Conservation (phyloP, 92 coral and sea anemone species). For the Heteractis magnifica region DNA sequence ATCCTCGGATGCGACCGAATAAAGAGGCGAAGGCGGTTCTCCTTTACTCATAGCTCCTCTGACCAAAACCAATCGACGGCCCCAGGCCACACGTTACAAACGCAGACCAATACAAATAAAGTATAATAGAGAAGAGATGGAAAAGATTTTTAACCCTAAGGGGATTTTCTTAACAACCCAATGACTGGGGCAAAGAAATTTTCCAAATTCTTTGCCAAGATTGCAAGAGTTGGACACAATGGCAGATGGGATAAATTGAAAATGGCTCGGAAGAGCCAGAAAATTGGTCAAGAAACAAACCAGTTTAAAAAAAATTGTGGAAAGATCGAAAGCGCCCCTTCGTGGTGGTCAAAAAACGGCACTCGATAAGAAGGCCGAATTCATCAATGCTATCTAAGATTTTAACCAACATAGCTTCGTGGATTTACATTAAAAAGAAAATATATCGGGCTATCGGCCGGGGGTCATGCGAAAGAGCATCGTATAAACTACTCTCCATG, state of each 20-base stretch:
- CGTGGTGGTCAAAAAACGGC: background rate
- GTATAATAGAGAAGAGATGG: background rate
- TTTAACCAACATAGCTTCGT: background rate
- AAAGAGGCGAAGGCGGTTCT: constrained; percentile 58
- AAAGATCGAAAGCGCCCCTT: no score
- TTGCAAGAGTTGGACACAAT: background rate
- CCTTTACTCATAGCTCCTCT: constrained; percentile 70
- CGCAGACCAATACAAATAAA: constrained; percentile 5
- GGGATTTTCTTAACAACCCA: background rate
- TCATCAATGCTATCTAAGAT: background rate
- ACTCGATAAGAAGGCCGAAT: background rate
- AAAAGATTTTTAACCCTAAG: no score
- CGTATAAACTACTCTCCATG: background rate
- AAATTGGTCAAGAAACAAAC: background rate
- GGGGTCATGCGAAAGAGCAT: background rate
- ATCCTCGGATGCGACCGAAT: constrained; percentile 73
- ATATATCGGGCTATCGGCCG: background rate
- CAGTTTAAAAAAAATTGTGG: background rate
- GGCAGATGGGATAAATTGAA: background rate
- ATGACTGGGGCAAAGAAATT: background rate
- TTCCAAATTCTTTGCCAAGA: background rate
- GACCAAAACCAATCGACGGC: constrained; percentile 53
- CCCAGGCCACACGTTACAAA: constrained; percentile 22
- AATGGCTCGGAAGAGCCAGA: background rate
- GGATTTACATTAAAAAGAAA: background rate